phyloP scores from a whole-genome alignment of 2,888 invertebrate genomes.

The Baccha elongata region DNA sequence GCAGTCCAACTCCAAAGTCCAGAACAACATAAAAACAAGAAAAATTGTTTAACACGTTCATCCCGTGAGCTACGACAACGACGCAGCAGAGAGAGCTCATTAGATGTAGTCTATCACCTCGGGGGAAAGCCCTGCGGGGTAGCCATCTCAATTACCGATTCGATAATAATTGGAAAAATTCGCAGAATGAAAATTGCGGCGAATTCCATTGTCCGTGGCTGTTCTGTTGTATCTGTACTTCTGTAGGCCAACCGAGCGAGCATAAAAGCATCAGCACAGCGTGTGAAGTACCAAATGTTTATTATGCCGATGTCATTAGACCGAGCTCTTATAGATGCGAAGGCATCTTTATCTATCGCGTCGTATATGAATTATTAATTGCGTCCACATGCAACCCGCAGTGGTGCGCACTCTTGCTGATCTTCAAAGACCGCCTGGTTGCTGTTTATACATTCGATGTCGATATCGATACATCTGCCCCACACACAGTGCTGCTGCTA shows the following conservation, averaged over 20 bases:
- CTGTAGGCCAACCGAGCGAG: background rate
- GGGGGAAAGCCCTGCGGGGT: conserved; percentile 62
- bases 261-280: conserved; percentile 32
- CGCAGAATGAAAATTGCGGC: conserved; percentile 73
- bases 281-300: conserved; percentile 59
- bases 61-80: conserved; percentile 7
- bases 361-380: conserved; percentile 68
- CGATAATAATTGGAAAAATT: conserved; percentile 74
- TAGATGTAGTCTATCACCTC: conserved; percentile 70
- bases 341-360: conserved; percentile 64
- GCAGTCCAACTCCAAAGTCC: conserved; percentile 13
- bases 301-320: conserved; percentile 50
- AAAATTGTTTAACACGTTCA: conserved; percentile 72
- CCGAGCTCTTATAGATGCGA: conserved; percentile 43
- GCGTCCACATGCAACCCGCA: conserved; percentile 28
- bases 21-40: conserved; percentile 59
- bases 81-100: conserved; percentile 54
- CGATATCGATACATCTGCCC: conserved; percentile 15
- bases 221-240: background rate
- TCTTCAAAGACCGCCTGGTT: conserved; percentile 30
- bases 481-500: background rate
- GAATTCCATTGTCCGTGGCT: conserved; percentile 71
- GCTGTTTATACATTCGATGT: background rate
- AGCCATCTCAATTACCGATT: conserved; percentile 73
- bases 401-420: conserved; percentile 29